phyloP scores from a whole-genome alignment of 1,140 invertebrate genomes.

The Campoletis sonorensis region DNA sequence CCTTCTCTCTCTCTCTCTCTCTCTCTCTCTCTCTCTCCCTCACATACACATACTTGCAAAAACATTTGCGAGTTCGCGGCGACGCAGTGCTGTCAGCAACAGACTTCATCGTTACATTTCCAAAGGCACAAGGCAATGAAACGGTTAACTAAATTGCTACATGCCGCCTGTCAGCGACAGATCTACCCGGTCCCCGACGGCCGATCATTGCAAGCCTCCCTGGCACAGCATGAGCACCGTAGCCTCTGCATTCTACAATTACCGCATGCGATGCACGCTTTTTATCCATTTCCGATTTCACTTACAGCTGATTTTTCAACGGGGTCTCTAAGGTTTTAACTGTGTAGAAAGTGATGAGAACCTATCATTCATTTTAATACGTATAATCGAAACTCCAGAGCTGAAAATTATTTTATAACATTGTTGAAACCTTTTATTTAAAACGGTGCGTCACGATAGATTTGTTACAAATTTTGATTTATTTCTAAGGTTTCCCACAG shows the following conservation, averaged over 20 bases:
- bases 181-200: constrained; percentile 23
- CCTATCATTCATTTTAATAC: not conserved
- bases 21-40: constrained; percentile 36
- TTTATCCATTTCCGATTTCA: not conserved
- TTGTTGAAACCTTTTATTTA: too few species aligned
- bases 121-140: constrained; percentile 71
- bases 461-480: too few species aligned
- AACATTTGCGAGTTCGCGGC: constrained; percentile 60
- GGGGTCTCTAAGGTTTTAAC: not conserved
- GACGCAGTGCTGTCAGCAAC: constrained; percentile 64
- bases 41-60: constrained; percentile 18
- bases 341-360: not conserved
- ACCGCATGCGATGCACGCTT: not conserved
- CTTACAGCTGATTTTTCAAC: constrained; percentile 33
- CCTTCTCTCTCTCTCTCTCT: not conserved
- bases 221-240: not conserved
- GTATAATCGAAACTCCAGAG: constrained; percentile 7
- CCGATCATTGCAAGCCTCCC: constrained; percentile 22
- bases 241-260: constrained; percentile 26
- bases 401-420: not conserved
- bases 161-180: constrained; percentile 71
- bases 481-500: too few species aligned
- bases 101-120: constrained; percentile 72
- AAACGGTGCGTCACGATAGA: too few species aligned
- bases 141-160: constrained; percentile 74